Conservation (phyloP, 2,888 invertebrate genomes). For the Protophormia terraenovae region DNA sequence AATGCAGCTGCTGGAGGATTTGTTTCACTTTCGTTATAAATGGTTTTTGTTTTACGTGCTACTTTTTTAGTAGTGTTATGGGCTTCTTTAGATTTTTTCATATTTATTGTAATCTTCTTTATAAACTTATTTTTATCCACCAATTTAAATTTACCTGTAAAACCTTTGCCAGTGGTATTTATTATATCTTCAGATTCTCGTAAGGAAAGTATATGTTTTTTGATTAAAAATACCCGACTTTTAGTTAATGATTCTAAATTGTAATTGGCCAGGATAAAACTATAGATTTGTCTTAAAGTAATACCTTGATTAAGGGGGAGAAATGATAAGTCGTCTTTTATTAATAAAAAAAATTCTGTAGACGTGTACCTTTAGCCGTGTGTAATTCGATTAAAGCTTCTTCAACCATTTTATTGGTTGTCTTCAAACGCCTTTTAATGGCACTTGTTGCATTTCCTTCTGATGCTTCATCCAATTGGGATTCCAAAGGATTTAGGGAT, state of each 20-base stretch:
- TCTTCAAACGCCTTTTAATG: not conserved
- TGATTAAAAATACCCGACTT: not conserved
- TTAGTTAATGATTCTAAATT: slow-evolving; percentile 7
- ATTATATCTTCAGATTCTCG: slow-evolving; percentile 1
- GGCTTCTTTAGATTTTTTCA: not conserved
- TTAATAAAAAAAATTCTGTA: not conserved
- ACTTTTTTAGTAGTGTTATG: not conserved
- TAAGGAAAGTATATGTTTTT: slow-evolving; percentile 23
- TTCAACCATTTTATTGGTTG: slow-evolving; percentile 44
- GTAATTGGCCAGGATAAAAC: not conserved
- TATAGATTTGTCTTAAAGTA: slow-evolving; percentile 15
- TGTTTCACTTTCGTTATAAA: not conserved
- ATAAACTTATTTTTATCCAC: slow-evolving; percentile 20
- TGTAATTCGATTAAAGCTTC: slow-evolving; percentile 37
- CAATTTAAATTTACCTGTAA: slow-evolving; percentile 43
- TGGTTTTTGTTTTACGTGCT: not conserved
- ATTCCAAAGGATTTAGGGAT: not conserved
- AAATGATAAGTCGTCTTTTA: not conserved
- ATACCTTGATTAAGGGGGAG: not conserved
- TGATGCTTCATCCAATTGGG: not conserved
- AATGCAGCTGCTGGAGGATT: not conserved
- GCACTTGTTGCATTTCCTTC: not conserved
- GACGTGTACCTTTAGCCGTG: slow-evolving; percentile 2
- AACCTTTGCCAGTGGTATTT: slow-evolving; percentile 42
- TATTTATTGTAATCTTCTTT: not conserved